Evolutionary conservation across 2,888 invertebrate species (phyloP).

Genomic region (Azorinus chamasolen): DNA sequence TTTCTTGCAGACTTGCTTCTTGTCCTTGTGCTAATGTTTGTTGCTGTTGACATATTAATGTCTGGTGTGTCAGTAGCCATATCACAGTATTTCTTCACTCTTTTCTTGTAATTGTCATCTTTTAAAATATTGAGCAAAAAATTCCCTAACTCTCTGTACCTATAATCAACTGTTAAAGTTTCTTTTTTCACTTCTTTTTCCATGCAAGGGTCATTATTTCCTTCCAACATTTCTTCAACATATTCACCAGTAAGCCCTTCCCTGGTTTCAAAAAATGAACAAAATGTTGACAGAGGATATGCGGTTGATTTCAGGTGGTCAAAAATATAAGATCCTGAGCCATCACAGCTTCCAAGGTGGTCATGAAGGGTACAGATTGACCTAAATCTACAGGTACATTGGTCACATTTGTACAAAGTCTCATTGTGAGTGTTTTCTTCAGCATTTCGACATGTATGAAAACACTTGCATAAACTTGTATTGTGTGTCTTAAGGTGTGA

Average conservation of each 20-base stretch:
- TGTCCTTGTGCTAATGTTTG: not conserved
- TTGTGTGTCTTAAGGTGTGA: slow-evolving; percentile 28
- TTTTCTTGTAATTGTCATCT: not conserved
- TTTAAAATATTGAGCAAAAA: not conserved
- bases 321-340: slow-evolving; percentile 34
- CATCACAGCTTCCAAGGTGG: slow-evolving; percentile 18
- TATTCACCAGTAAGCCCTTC: not conserved
- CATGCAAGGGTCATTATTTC: not conserved
- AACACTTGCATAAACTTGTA: not conserved
- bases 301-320: slow-evolving; percentile 13
- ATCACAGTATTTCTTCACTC: not conserved
- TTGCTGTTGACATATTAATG: not conserved
- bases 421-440: not conserved
- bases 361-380: slow-evolving; percentile 39
- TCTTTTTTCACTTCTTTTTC: not conserved
- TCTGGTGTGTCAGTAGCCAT: not conserved
- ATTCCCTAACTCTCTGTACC: not conserved
- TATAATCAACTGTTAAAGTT: not conserved
- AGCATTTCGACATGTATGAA: slow-evolving; percentile 11
- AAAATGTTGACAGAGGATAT: slow-evolving; percentile 17
- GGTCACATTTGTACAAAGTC: slow-evolving; percentile 16
- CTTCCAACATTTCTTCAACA: not conserved
- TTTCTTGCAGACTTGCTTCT: not conserved
- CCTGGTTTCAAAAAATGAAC: not conserved
- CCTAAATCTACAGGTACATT: slow-evolving; percentile 18